Percentiles rank a stretch among this genome's conserved stretches.
These are phyloP conservation scores for Paragorgia papillata DNA, from an alignment of 92 coral and sea anemone genomes.

Conservation along the genomic window DNA sequence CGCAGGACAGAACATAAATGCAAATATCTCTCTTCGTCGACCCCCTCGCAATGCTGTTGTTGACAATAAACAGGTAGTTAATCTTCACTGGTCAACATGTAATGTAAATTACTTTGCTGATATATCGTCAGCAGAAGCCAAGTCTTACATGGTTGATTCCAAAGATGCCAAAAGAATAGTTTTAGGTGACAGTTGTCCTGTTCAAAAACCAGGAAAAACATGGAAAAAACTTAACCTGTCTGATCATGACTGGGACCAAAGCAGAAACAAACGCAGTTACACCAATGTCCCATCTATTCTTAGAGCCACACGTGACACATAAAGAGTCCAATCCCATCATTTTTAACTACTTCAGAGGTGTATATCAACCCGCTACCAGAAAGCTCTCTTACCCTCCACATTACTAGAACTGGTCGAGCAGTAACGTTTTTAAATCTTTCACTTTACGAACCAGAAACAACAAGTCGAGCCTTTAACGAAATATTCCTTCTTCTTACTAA, in stretches of 20 bases:
- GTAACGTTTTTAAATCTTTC: no score
- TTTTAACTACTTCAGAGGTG: not conserved
- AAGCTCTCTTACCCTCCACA: no score
- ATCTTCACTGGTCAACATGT: no score
- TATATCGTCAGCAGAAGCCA: conserved; percentile 17
- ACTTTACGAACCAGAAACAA: no score
- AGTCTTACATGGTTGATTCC: conserved; percentile 51
- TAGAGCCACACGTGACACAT: not conserved
- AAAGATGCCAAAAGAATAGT: no score
- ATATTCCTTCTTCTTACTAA: conserved; percentile 51
- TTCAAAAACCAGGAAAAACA: conserved; percentile 45
- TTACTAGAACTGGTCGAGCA: no score
- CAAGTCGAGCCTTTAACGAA: no score
- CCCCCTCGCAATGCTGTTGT: no score
- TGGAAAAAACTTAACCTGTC: conserved; percentile 48
- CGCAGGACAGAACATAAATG: conserved; percentile 57
- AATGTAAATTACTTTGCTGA: no score
- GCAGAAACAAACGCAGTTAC: conserved; percentile 51
- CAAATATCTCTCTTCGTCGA: conserved; percentile 56
- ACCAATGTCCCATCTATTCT: conserved; percentile 46
- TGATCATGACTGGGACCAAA: conserved; percentile 59
- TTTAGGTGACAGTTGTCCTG: conserved; percentile 51
- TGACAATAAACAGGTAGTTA: no score
- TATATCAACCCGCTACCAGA: not conserved
- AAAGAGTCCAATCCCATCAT: not conserved